phyloP scores from a whole-genome alignment of 1,140 invertebrate genomes.

The Sycophila sp. region DNA sequence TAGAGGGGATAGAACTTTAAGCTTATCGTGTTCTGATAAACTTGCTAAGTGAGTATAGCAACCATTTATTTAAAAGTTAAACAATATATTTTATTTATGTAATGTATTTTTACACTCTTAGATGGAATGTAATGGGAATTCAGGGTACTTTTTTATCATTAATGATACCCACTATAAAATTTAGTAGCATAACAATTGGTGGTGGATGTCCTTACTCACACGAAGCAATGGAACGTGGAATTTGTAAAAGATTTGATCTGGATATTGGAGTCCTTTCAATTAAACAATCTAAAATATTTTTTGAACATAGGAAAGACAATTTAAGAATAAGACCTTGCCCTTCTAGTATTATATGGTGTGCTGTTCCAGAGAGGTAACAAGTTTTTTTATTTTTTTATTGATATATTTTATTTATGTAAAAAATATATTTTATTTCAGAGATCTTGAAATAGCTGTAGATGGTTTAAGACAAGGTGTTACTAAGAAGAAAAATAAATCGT shows the following conservation, averaged over 20 bases:
- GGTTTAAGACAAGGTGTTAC: conserved; percentile 85
- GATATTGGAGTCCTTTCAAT: conserved; percentile 53
- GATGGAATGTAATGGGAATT: conserved; percentile 86
- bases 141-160: conserved; percentile 82
- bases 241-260: conserved; percentile 65
- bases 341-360: conserved; percentile 72
- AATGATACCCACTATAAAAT: conserved; percentile 77
- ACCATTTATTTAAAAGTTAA: no score
- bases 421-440: conserved; percentile 56
- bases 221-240: conserved; percentile 74
- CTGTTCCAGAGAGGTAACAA: conserved; percentile 59
- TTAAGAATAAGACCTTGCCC: conserved; percentile 67
- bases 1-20: conserved; percentile 87
- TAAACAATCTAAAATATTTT: conserved; percentile 52
- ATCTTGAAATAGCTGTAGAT: conserved; percentile 79
- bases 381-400: neutral
- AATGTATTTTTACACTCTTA: conserved; percentile 45
- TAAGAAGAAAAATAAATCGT: conserved; percentile 76
- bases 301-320: conserved; percentile 61
- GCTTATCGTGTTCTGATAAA: conserved; percentile 95
- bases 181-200: conserved; percentile 79
- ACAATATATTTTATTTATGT: neutral
- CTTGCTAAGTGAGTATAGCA: conserved; percentile 71
- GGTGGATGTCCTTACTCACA: conserved; percentile 73
- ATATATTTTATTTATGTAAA: neutral